Percentiles rank a stretch among this genome's conserved stretches.
Evolutionary conservation across 2,797 vertebrate species (phyloP).

Genomic region (Chloroceryle inda): DNA sequence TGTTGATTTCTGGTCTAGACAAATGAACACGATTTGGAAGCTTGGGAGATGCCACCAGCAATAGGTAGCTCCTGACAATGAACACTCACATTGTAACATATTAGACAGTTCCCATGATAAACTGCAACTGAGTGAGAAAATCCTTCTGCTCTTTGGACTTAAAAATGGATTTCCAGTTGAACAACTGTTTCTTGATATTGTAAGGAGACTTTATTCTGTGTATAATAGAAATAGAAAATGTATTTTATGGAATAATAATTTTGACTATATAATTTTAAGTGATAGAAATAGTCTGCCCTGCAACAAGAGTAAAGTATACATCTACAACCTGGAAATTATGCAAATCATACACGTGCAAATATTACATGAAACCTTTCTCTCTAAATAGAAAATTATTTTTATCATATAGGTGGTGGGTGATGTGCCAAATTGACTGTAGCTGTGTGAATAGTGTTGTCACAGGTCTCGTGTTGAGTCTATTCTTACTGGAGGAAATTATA

Average conservation of each 20-base stretch:
- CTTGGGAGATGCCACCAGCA: not conserved
- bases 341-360: not conserved
- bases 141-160: not conserved
- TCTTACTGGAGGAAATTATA: not conserved
- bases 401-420: not conserved
- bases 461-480: not conserved
- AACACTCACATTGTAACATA: not conserved
- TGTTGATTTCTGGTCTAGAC: not conserved
- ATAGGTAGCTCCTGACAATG: not conserved
- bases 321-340: not conserved
- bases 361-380: not conserved
- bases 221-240: not conserved
- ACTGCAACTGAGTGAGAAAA: not conserved
- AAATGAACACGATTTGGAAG: not conserved
- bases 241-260: not conserved
- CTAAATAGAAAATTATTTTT: not conserved
- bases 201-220: not conserved
- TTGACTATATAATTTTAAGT: not conserved
- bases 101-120: not conserved
- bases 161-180: not conserved
- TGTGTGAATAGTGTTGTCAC: not conserved
- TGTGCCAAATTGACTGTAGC: not conserved
- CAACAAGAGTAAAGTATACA: not conserved
- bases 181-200: not conserved
- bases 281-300: not conserved